Evolutionary conservation across 92 coral and sea anemone species (phyloP), one percentile per base, ranked within the genome.

Genomic region (Palythoa grandiflora): DNA sequence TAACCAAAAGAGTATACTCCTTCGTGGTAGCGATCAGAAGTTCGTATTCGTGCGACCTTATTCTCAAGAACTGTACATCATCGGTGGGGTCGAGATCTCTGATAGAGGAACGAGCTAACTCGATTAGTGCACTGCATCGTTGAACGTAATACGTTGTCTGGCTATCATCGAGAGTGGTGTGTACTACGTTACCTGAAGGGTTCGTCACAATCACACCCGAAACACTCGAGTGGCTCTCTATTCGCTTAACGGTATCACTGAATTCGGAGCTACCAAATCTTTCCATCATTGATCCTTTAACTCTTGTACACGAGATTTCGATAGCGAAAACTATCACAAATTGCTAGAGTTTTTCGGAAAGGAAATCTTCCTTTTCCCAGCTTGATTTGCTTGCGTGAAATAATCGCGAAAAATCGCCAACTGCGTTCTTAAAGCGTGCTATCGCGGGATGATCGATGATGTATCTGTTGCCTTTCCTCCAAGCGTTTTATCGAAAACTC

Each of bases 21-120:
- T 54, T 86, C 40, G 94, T 90, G 3, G 96, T 94, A 12, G 98
- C 96, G 16, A 95, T 86, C 83, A 93, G 89, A 20, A 93, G 88
- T 76, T 95, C 98, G 91, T 88, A 87, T 60, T 91, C 89, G 50
- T 83, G 87, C 39, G 98, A 93, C 51, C 90, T 87, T 37, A 93
- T 79, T 68, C 98, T 90, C 76, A 95, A 80, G 75, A 95, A 95
- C 75, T 89, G 89, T 3, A 95, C 83, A 55, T 95, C 96, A 84
- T 95, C 90, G 3, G 91, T 93, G 51, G 96, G 98, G 83, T 95
- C 96, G 66, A 87, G 73, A 35, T 95, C 93, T 51, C 91, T 76
- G 57, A 90, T 85, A 15, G 95, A 86, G 66, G 89, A 70, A 14
- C 93, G 90, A 60, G 98, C 93, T 44, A 91, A 88, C 37, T 83